These are phyloP conservation scores for Grallaria varia DNA, from an alignment of 2,113 vertebrate species.

Conservation along the genomic window DNA sequence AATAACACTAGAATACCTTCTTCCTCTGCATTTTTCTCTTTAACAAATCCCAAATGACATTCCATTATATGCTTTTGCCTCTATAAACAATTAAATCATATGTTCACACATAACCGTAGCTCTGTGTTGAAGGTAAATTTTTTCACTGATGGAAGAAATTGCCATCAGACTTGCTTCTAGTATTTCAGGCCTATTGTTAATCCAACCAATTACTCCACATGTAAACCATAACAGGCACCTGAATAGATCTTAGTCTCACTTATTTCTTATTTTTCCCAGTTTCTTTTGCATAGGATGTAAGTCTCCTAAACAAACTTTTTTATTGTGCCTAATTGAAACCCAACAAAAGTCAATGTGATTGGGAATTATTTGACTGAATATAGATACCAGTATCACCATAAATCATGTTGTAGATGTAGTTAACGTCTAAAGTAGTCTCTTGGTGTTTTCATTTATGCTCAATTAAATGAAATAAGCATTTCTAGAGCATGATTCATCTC, in stretches of 20 bases:
- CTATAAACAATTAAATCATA: conserved; percentile 39
- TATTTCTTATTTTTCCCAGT: neutral
- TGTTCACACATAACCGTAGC: neutral
- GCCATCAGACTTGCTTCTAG: neutral
- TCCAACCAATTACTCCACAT: neutral
- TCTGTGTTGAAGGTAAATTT: neutral
- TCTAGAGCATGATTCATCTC: neutral
- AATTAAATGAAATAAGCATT: conserved; percentile 7
- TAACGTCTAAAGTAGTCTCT: neutral
- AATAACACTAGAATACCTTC: neutral
- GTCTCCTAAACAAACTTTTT: neutral
- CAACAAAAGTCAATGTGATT: neutral
- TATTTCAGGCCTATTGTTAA: neutral
- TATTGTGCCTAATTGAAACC: neutral
- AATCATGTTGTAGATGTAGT: neutral
- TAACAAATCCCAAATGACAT: neutral
- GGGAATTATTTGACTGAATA: neutral
- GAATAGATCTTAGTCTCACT: neutral
- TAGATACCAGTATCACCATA: neutral
- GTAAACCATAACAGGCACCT: neutral
- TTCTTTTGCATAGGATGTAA: neutral
- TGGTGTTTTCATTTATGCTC: neutral
- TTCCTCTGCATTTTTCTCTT: neutral
- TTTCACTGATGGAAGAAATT: neutral
- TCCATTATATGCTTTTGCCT: neutral